Percentiles rank a stretch among this genome's conserved stretches.
Conservation (phyloP, 2,797 vertebrate genomes). For the Platyrinchus mystaceus region DNA sequence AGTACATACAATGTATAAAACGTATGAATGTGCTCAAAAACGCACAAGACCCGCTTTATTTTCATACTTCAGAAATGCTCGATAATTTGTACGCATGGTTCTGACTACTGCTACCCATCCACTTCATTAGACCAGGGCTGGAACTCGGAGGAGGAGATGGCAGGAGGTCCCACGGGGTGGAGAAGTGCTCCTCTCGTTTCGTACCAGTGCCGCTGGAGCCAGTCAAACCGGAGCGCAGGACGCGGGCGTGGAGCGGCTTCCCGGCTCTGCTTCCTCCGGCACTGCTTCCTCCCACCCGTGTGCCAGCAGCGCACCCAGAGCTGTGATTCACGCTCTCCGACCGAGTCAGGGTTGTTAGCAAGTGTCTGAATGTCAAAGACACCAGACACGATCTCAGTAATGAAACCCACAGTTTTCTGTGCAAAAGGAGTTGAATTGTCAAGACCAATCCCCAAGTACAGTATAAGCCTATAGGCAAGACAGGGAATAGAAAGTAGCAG, state of each 20-base stretch:
- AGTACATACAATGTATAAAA: constrained; percentile 76
- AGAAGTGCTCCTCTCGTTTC: not conserved
- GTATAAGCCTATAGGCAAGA: constrained; percentile 41
- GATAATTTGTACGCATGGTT: not conserved
- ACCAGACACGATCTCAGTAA: not conserved
- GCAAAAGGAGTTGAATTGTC: constrained; percentile 39
- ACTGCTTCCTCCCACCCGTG: not conserved
- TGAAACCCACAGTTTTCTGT: not conserved
- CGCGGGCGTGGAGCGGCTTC: fast-evolving
- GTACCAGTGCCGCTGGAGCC: not conserved
- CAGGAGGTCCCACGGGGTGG: not conserved
- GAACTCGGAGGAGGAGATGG: not conserved
- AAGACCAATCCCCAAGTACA: constrained; percentile 53
- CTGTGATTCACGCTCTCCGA: not conserved
- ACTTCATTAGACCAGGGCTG: constrained; percentile 8
- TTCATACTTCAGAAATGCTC: constrained; percentile 70
- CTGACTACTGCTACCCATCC: constrained; percentile 30
- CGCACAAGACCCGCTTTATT: constrained; percentile 76
- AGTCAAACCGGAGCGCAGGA: not conserved
- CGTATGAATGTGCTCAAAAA: constrained; percentile 77
- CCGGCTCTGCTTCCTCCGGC: not conserved
- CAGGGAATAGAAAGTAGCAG: constrained; percentile 47
- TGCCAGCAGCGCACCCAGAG: not conserved
- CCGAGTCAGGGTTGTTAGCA: not conserved
- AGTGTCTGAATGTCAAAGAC: not conserved